Evolutionary conservation across 2,113 vertebrate species (phyloP), one percentile per base, ranked within the genome.

Genomic region (Reinhardtius hippoglossoides): DNA sequence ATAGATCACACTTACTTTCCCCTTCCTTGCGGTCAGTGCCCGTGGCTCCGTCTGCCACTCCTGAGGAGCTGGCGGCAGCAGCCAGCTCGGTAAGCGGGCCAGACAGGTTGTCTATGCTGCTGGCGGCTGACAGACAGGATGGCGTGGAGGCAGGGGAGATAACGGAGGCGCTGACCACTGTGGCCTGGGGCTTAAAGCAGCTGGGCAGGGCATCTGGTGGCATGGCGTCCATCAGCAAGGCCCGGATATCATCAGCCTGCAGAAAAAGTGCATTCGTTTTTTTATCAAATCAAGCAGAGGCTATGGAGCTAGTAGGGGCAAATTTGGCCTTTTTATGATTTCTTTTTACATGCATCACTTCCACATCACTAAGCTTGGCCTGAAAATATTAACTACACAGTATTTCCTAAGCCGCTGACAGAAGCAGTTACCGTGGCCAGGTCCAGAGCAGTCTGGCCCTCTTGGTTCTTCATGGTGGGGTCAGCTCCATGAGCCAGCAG

Each of bases 91-190:
- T 94, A 57, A 99, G 93, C 0, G 97, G 97, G 4, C 96, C 97
- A 0, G 97, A 93, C 12, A 99, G 95, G 92, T 98, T 99, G 85
- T 99, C 98, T 64, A 99, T 97, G 92, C 98, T 99, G 92, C 97
- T 99, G 76, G 98, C 97, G 13, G 98, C 98, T 0, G 97, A 98
- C 72, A 99, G 95, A 90, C 97, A 99, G 83, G 98, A 98, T 0
- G 98, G 98, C 0, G 98, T 98, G 57, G 97, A 98, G n/a, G 97
- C 97, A 23, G 98, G 98, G 0, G 98, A 99, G 91, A 99, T 98
- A 76, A 99, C 92, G 0, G 97, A 95, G 81, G 98, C 96, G 78
- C 97, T 99, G 89, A 99, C 97, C 69, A 99, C 97, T 3, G 97
- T 99, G 8, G 98, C 92, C 86, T 98, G 98, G 55, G 97, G 97